These are phyloP conservation scores for Lasiurus cinereus DNA, from an alignment of 2,113 vertebrate genomes.

Conservation along the genomic window DNA sequence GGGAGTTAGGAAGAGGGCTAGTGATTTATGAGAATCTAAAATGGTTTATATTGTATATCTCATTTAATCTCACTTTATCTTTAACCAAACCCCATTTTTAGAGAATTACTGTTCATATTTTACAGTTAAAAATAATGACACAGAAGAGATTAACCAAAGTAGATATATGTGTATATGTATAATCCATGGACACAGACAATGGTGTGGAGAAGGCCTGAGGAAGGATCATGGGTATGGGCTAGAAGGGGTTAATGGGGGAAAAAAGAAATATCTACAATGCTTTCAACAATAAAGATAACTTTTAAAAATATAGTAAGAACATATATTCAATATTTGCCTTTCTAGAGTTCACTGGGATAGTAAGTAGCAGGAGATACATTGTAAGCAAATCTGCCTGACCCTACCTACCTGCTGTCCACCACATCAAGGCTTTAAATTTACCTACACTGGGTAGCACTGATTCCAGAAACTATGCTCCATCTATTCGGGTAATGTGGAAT, in stretches of 20 bases:
- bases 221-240: no score
- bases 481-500: not conserved
- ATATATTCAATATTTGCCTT: not conserved
- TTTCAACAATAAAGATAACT: no score
- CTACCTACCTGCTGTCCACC: not conserved
- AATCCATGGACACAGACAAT: no score
- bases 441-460: not conserved
- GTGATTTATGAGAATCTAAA: not conserved
- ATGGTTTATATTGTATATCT: not conserved
- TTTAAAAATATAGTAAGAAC: no score
- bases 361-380: not conserved
- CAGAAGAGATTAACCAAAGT: no score
- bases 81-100: not conserved
- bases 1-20: not conserved
- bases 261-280: no score
- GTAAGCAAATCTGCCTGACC: not conserved
- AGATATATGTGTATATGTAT: no score
- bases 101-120: not conserved
- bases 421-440: not conserved
- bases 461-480: not conserved
- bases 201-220: no score
- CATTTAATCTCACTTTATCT: not conserved
- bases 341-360: not conserved
- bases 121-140: not conserved
- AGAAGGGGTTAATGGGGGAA: no score